Conservation (phyloP, 2,113 vertebrate genomes). For the Scopus umbretta region DNA sequence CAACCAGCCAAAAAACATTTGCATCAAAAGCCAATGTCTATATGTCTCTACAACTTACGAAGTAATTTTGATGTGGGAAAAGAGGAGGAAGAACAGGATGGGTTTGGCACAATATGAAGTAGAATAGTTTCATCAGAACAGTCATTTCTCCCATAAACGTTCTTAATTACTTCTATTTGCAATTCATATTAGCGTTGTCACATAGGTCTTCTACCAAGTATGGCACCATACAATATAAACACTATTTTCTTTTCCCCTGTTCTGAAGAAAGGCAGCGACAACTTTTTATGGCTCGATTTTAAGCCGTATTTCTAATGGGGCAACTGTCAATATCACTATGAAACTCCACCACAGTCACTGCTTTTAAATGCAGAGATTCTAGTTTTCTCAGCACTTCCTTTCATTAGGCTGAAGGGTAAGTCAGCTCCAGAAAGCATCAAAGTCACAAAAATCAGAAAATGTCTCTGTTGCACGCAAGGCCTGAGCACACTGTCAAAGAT, state of each 20-base stretch:
- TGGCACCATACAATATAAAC: not conserved
- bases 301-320: not conserved
- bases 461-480: not conserved
- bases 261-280: not conserved
- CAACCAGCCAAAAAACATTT: not conserved
- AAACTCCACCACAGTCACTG: not conserved
- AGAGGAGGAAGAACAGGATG: not conserved
- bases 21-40: not conserved
- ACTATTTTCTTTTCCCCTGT: not conserved
- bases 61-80: not conserved
- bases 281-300: not conserved
- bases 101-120: not conserved
- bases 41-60: not conserved
- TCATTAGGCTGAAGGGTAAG: not conserved
- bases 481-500: not conserved
- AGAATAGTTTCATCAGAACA: not conserved
- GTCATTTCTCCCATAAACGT: not conserved
- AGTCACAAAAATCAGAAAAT: not conserved
- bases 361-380: not conserved
- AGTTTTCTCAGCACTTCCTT: not conserved
- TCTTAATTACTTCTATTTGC: not conserved
- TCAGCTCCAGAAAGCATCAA: not conserved
- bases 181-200: not conserved
- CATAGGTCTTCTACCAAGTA: not conserved
- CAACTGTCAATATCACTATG: not conserved